phyloP scores from a whole-genome alignment of 2,797 vertebrate genomes.

The Schizothorax lantsangensis region DNA sequence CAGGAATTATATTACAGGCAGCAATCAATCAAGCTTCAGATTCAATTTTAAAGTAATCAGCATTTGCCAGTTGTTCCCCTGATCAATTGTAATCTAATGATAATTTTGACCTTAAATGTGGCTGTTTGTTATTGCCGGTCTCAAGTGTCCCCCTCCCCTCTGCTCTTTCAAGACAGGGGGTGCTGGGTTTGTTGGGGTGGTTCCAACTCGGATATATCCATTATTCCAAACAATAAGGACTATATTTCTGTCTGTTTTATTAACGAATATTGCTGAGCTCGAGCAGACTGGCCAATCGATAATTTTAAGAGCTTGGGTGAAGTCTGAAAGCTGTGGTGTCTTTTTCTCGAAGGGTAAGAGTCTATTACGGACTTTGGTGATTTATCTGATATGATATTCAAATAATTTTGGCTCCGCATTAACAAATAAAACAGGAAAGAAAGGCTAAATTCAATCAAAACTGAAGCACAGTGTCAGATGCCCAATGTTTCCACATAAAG shows the following conservation, averaged over 20 bases:
- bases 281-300: slow-evolving; percentile 78
- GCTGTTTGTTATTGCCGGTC: slow-evolving; percentile 66
- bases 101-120: slow-evolving; percentile 75
- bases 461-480: slow-evolving; percentile 6
- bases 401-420: slow-evolving; percentile 20
- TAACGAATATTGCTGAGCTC: slow-evolving; percentile 74
- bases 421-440: slow-evolving; percentile 44
- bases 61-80: slow-evolving; percentile 68
- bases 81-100: slow-evolving; percentile 81
- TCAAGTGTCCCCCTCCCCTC: slow-evolving; percentile 53
- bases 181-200: slow-evolving; percentile 47
- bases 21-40: slow-evolving; percentile 76
- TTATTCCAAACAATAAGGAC: slow-evolving; percentile 65
- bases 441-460: slow-evolving; percentile 29
- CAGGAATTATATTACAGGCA: slow-evolving; percentile 70
- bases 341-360: slow-evolving; percentile 37
- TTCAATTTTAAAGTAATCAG: slow-evolving; percentile 83
- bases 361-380: slow-evolving; percentile 45
- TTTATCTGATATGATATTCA: slow-evolving; percentile 44
- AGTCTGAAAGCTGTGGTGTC: slow-evolving; percentile 60
- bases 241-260: slow-evolving; percentile 78
- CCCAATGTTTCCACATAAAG: slow-evolving; percentile 28
- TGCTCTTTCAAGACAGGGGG: slow-evolving; percentile 49
- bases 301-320: slow-evolving; percentile 66
- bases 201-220: slow-evolving; percentile 47